phyloP scores from a whole-genome alignment of 2,888 invertebrate species.

The Drosophila kanekoi region DNA sequence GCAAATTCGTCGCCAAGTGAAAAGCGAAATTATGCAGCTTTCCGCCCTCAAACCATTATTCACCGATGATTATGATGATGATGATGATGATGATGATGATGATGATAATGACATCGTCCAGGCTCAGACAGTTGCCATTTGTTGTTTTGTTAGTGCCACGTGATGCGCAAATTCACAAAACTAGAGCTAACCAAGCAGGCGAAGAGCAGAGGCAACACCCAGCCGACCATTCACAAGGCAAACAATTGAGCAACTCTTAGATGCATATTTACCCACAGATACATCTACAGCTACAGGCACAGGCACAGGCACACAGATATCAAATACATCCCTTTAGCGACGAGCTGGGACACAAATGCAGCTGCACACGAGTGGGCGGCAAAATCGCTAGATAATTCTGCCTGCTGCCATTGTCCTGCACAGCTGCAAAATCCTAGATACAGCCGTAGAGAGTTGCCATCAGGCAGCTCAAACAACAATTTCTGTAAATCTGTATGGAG shows the following conservation, averaged over 20 bases:
- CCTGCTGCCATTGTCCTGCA: conserved; percentile 40
- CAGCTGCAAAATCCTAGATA: conserved; percentile 48
- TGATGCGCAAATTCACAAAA: conserved; percentile 76
- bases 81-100: conserved; percentile 18
- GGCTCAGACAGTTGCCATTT: conserved; percentile 62
- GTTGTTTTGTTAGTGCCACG: conserved; percentile 68
- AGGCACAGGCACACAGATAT: conserved; percentile 32
- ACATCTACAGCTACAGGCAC: conserved; percentile 3
- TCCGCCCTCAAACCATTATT: conserved; percentile 10
- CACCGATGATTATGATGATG: conserved; percentile 31
- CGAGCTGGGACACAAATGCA: conserved; percentile 9
- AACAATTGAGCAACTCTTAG: conserved; percentile 52
- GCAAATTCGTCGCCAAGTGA: conserved; percentile 64
- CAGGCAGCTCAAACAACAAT: conserved; percentile 38
- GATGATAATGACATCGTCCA: conserved; percentile 29
- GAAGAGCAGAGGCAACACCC: conserved; percentile 72
- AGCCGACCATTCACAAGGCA: conserved; percentile 48
- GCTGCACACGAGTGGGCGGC: conserved; percentile 34
- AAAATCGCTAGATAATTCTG: conserved; percentile 57
- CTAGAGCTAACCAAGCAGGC: conserved; percentile 60
- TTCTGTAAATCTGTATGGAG: conserved; percentile 36
- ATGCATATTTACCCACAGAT: conserved; percentile 50
- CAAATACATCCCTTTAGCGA: conserved; percentile 30
- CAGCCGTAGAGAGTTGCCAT: conserved; percentile 21
- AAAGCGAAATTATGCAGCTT: conserved; percentile 54